A percentile compares a stretch with the other conserved stretches of the same genome.
These are phyloP conservation scores for Sceloporus tristichus DNA, from an alignment of 2,113 vertebrate species.

Conservation along the genomic window DNA sequence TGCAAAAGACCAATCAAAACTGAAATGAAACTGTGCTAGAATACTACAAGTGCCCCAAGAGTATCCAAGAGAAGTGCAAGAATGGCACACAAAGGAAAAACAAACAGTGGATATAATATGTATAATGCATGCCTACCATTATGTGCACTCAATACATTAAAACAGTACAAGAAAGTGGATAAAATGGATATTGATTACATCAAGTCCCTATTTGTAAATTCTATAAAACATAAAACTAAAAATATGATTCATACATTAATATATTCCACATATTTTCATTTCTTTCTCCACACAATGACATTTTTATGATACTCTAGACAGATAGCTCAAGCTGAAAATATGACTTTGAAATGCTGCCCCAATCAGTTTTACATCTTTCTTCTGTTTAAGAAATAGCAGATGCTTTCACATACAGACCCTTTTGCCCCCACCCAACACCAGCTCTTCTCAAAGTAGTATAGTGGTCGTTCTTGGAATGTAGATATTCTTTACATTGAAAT, in stretches of 20 bases:
- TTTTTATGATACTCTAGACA: not conserved
- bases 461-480: not conserved
- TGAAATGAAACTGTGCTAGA: not conserved
- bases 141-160: not conserved
- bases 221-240: constrained; percentile 14
- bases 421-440: not conserved
- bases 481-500: not conserved
- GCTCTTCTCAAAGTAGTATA: no score
- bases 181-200: not conserved
- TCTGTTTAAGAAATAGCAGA: not conserved
- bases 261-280: constrained; percentile 3
- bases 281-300: not conserved
- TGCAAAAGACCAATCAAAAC: not conserved
- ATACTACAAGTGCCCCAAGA: not conserved
- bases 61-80: not conserved
- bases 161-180: constrained; percentile 7
- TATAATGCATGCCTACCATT: fast-evolving
- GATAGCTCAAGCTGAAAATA: constrained; percentile 8
- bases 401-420: not conserved
- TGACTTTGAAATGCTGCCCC: constrained; percentile 7
- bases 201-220: not conserved
- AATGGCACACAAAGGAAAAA: not conserved
- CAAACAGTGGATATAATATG: not conserved
- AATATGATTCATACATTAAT: constrained; percentile 11
- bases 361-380: not conserved